Conservation (phyloP, 2,888 invertebrate species). For the Dermolepida albohirtum region DNA sequence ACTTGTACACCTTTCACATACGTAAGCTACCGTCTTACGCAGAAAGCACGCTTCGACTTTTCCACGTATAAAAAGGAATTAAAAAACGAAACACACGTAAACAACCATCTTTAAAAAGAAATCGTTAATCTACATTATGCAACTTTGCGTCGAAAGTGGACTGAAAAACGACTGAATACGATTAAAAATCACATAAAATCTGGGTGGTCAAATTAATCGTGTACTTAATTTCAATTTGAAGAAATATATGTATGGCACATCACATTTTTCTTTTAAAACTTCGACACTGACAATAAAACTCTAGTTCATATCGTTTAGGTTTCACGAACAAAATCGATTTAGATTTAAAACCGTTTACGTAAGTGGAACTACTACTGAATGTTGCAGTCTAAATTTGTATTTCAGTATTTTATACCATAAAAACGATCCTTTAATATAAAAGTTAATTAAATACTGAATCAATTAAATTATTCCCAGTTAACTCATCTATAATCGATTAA, state of each 20-base stretch:
- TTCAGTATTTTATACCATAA: not conserved
- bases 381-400: not conserved
- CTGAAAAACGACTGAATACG: conserved; percentile 27
- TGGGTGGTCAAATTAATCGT: conserved; percentile 35
- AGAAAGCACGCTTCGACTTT: conserved; percentile 30
- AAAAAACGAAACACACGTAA: conserved; percentile 11
- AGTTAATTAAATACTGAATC: conserved; percentile 34
- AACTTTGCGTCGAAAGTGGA: conserved; percentile 33
- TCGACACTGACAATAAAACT: conserved; percentile 18
- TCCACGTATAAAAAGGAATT: not conserved
- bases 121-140: conserved; percentile 38
- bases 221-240: conserved; percentile 16
- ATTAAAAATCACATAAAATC: conserved; percentile 23
- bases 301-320: conserved; percentile 2
- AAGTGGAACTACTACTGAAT: not conserved
- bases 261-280: conserved; percentile 14
- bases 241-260: not conserved
- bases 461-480: conserved; percentile 32
- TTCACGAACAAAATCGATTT: not conserved
- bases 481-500: conserved; percentile 30
- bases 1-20: conserved; percentile 36
- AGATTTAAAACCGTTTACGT: too few relatives aligned
- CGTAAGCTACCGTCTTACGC: conserved; percentile 38
- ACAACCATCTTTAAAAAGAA: conserved; percentile 30
- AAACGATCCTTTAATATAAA: conserved; percentile 7